Evolutionary conservation across 2,888 invertebrate genomes (phyloP).

Genomic region (Hirtodrosophila histrioides): DNA sequence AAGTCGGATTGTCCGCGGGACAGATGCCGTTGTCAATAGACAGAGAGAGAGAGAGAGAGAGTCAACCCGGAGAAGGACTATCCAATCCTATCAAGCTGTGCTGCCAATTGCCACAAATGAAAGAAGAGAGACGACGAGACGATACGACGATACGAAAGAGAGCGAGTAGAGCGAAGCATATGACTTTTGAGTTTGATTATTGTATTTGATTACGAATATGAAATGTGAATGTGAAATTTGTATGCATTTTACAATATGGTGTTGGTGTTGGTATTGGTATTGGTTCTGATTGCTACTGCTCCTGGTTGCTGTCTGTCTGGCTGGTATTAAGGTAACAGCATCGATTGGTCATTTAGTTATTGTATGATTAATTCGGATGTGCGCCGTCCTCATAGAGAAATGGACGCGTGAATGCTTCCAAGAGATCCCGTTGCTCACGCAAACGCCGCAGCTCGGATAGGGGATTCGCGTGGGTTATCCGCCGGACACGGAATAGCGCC

Average conservation of each 20-base stretch:
- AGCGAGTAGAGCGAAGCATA: constrained; percentile 4
- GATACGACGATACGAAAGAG: background rate
- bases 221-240: constrained; percentile 13
- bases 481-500: constrained; percentile 60
- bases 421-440: constrained; percentile 64
- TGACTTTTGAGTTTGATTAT: constrained; percentile 14
- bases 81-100: constrained; percentile 59
- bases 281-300: background rate
- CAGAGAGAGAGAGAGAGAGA: constrained; percentile 19
- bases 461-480: constrained; percentile 42
- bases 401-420: constrained; percentile 65
- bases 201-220: constrained; percentile 38
- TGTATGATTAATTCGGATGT: constrained; percentile 6
- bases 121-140: constrained; percentile 1
- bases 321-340: constrained; percentile 3
- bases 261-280: background rate
- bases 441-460: constrained; percentile 47
- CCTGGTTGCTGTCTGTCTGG: background rate
- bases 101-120: constrained; percentile 67
- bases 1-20: constrained; percentile 89
- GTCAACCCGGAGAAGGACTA: background rate
- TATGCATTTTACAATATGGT: constrained; percentile 4
- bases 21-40: constrained; percentile 88
- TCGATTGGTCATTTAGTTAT: background rate
- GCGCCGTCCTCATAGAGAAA: constrained; percentile 47